Evolutionary conservation across 2,888 invertebrate genomes (phyloP).

Genomic region (Elysia crispata): DNA sequence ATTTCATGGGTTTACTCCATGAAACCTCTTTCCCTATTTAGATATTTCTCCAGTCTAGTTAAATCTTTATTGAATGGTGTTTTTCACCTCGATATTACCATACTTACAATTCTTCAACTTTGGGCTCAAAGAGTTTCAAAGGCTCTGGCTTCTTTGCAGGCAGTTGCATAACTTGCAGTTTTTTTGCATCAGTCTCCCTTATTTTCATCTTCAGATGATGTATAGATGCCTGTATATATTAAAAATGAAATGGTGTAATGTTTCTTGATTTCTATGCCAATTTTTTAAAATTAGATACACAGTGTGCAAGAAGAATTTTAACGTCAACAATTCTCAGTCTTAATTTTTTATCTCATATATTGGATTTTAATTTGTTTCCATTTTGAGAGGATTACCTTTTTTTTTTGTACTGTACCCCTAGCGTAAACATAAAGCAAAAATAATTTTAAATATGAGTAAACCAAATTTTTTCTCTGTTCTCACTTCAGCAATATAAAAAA

Average conservation of each 20-base stretch:
- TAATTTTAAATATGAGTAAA: too few relatives aligned
- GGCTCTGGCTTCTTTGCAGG: constrained; percentile 86
- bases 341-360: too few relatives aligned
- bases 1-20: not conserved
- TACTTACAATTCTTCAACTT: constrained; percentile 88
- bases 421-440: too few relatives aligned
- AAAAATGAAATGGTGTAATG: not conserved
- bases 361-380: not conserved
- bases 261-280: not conserved
- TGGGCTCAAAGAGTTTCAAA: constrained; percentile 90
- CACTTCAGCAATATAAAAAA: too few relatives aligned
- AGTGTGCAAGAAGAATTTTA: not conserved
- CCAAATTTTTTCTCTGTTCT: too few relatives aligned
- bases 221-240: constrained; percentile 21
- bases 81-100: too few relatives aligned
- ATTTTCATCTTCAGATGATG: constrained; percentile 4
- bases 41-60: not conserved
- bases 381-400: not conserved
- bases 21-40: too few relatives aligned
- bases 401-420: not conserved
- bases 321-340: not conserved
- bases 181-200: not conserved
- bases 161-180: constrained; percentile 39
- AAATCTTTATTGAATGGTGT: not conserved
- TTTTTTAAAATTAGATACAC: not conserved